A percentile compares a stretch with the other conserved stretches of the same genome.
Evolutionary conservation across 2,888 invertebrate species (phyloP).

Genomic region (Drosophila ezoana): DNA sequence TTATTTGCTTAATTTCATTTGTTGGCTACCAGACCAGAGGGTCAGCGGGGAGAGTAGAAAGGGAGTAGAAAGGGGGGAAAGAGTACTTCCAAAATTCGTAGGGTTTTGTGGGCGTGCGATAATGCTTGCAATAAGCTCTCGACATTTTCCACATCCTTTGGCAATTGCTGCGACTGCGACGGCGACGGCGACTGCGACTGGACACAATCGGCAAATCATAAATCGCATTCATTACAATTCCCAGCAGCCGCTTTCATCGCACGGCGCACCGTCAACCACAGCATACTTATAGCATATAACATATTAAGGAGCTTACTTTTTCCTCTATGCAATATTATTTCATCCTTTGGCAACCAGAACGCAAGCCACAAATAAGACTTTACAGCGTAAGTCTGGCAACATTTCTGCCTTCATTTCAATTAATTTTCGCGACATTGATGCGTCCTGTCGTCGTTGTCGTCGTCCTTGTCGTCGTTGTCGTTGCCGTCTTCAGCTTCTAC

Average conservation of each 20-base stretch:
- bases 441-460: constrained; percentile 46
- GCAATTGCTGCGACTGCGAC: constrained; percentile 14
- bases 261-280: not conserved
- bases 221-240: constrained; percentile 58
- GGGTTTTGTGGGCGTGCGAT: constrained; percentile 61
- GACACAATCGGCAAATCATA: constrained; percentile 53
- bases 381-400: constrained; percentile 43
- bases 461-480: constrained; percentile 8
- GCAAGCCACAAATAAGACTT: constrained; percentile 28
- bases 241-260: not conserved
- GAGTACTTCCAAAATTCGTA: not conserved
- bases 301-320: constrained; percentile 4
- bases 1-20: constrained; percentile 81
- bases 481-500: constrained; percentile 22
- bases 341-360: constrained; percentile 11
- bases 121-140: constrained; percentile 72
- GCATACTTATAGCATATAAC: not conserved
- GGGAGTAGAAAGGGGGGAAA: not conserved
- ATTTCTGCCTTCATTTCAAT: constrained; percentile 74
- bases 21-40: constrained; percentile 45
- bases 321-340: constrained; percentile 30
- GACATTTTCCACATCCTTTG: constrained; percentile 45
- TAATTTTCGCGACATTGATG: constrained; percentile 79
- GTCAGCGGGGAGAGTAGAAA: not conserved
- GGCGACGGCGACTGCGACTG: not conserved